Evolutionary conservation across 2,888 invertebrate genomes (phyloP).

Genomic region (Noctua fimbriata): DNA sequence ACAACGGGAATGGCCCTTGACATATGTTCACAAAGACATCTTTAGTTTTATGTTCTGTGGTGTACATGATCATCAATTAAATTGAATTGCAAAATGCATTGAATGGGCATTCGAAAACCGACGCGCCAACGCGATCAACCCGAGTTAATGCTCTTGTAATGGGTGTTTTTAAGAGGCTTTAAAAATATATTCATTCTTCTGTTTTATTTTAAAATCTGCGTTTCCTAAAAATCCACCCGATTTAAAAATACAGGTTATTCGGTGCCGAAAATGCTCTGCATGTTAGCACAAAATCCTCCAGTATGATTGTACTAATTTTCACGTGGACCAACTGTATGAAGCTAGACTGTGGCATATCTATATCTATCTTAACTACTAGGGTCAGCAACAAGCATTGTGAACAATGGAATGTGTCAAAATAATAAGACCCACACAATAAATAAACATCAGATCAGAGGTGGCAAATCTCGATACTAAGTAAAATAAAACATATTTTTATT

Average conservation of each 20-base stretch:
- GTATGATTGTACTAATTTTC: not conserved
- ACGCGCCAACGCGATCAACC: not conserved
- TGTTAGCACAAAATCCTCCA: not conserved
- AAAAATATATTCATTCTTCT: not conserved
- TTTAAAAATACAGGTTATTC: not conserved
- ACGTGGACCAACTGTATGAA: conserved; percentile 40
- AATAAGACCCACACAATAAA: conserved; percentile 52
- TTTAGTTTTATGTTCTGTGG: not conserved
- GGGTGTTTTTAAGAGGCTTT: not conserved
- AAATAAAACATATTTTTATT: conserved; percentile 2
- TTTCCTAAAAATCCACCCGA: not conserved
- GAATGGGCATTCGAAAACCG: not conserved
- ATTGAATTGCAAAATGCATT: not conserved
- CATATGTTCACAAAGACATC: not conserved
- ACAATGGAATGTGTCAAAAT: conserved; percentile 55
- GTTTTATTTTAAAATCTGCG: not conserved
- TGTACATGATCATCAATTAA: not conserved
- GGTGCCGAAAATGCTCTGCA: not conserved
- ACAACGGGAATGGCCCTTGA: conserved; percentile 17
- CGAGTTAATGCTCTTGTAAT: not conserved
- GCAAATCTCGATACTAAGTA: not conserved
- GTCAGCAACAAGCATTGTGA: conserved; percentile 64
- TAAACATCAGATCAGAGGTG: conserved; percentile 49
- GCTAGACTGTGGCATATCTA: conserved; percentile 56
- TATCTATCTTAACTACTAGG: conserved; percentile 67